Percentiles rank a stretch among this genome's conserved stretches.
These are phyloP conservation scores for Stenichneumon culpator DNA, from an alignment of 2,888 invertebrate species.

Conservation along the genomic window DNA sequence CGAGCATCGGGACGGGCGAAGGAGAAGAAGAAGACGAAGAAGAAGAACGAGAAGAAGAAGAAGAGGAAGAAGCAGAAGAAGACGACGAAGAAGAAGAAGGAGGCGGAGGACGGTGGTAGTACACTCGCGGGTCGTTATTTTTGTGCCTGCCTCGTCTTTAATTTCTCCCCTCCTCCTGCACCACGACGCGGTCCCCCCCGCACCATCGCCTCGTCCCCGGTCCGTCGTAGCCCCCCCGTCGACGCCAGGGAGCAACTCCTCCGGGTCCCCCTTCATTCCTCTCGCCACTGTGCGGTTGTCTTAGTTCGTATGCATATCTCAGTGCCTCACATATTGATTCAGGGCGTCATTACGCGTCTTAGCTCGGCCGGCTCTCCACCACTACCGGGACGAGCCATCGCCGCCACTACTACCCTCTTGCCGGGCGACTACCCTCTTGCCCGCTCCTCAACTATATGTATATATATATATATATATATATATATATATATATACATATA, in stretches of 20 bases:
- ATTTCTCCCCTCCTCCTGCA: slow-evolving; percentile 81
- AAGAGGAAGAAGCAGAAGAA: neutral
- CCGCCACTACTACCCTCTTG: slow-evolving; percentile 61
- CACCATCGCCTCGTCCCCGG: slow-evolving; percentile 52
- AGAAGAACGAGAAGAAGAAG: slow-evolving; percentile 25
- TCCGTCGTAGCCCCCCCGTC: slow-evolving; percentile 54
- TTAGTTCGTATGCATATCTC: slow-evolving; percentile 85
- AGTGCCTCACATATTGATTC: slow-evolving; percentile 85
- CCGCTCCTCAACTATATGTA: slow-evolving; percentile 1
- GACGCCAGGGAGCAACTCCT: slow-evolving; percentile 68
- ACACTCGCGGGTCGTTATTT: slow-evolving; percentile 84
- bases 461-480: neutral
- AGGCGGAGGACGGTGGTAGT: slow-evolving; percentile 53
- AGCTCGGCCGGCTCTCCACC: slow-evolving; percentile 77
- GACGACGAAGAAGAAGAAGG: neutral
- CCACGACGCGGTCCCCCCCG: slow-evolving; percentile 59
- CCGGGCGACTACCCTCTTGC: slow-evolving; percentile 41
- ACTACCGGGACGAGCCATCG: slow-evolving; percentile 62
- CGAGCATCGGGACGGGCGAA: slow-evolving; percentile 54
- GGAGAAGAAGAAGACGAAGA: slow-evolving; percentile 51
- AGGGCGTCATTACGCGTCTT: slow-evolving; percentile 85
- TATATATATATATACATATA: no score
- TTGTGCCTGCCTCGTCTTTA: slow-evolving; percentile 85
- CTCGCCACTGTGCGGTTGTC: slow-evolving; percentile 78
- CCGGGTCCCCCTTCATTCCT: slow-evolving; percentile 44